Conservation (phyloP, 2,113 vertebrate species). For the Callionymus lyra region DNA sequence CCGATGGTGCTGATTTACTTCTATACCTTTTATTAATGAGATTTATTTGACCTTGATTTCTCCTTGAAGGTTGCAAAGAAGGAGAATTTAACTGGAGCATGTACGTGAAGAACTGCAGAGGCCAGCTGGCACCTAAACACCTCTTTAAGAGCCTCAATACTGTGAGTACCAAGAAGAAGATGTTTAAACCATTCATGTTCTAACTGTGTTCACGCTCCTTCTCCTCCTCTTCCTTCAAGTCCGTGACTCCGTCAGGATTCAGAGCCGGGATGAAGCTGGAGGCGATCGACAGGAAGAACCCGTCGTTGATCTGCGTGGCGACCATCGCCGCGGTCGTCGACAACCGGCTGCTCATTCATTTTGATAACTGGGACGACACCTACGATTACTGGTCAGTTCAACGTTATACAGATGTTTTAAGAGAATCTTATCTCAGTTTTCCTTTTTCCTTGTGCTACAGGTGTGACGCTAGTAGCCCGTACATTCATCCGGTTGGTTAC, state of each 20-base stretch:
- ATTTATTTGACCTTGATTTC: neutral
- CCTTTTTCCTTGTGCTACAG: conserved; percentile 36
- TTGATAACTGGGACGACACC: conserved; percentile 83
- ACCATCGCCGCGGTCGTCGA: conserved; percentile 77
- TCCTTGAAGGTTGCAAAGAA: conserved; percentile 75
- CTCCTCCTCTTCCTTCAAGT: conserved; percentile 45
- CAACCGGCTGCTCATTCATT: conserved; percentile 81
- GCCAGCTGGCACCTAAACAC: conserved; percentile 80
- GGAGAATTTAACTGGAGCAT: conserved; percentile 85
- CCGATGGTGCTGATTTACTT: no score
- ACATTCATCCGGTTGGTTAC: conserved; percentile 82
- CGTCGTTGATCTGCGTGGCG: conserved; percentile 74
- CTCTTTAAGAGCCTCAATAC: conserved; percentile 81
- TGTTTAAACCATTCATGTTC: neutral
- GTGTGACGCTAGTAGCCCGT: conserved; percentile 87
- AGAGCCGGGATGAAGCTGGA: conserved; percentile 87
- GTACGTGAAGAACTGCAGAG: conserved; percentile 82
- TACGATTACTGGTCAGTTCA: conserved; percentile 80
- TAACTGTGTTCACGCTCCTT: no score
- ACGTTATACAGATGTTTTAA: neutral
- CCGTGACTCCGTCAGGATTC: conserved; percentile 80
- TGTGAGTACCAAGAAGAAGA: conserved; percentile 55
- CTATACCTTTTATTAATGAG: no score
- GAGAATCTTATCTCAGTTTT: neutral
- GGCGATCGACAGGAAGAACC: conserved; percentile 83